Conservation (phyloP, 1,140 invertebrate species). For the Drosophila repleta region DNA sequence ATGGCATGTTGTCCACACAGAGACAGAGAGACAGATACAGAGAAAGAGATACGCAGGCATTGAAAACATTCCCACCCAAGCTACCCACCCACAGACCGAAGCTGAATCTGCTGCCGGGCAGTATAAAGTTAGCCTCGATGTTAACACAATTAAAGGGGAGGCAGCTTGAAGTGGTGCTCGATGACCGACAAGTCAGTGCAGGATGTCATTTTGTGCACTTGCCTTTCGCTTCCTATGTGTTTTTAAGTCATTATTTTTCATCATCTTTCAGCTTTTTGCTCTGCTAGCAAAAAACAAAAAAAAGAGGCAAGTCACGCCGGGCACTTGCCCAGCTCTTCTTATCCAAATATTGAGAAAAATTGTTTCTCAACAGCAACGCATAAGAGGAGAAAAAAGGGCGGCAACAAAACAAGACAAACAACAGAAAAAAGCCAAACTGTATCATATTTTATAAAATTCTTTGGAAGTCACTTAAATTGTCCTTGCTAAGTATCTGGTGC, state of each 20-base stretch:
- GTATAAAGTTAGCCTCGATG: conserved; percentile 33
- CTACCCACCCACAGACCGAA: background rate
- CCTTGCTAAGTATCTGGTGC: conserved; percentile 26
- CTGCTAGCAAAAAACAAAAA: conserved; percentile 9
- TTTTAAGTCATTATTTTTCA: conserved; percentile 60
- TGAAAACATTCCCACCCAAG: conserved; percentile 29
- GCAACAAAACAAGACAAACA: conserved; percentile 5
- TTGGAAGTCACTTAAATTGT: conserved; percentile 22
- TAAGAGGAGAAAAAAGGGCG: background rate
- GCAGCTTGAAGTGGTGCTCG: conserved; percentile 27
- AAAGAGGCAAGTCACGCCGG: conserved; percentile 28
- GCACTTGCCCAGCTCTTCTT: conserved; percentile 11
- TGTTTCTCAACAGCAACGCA: conserved; percentile 1
- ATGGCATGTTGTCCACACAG: background rate
- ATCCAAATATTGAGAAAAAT: conserved; percentile 38
- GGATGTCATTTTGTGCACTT: conserved; percentile 70
- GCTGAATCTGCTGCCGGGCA: background rate
- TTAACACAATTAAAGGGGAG: conserved; percentile 69
- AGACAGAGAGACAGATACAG: background rate
- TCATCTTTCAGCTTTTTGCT: conserved; percentile 26
- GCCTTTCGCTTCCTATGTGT: conserved; percentile 52
- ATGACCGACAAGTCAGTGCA: conserved; percentile 59
- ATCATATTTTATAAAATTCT: conserved; percentile 44
- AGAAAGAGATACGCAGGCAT: conserved; percentile 27
- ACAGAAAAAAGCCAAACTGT: conserved; percentile 6